phyloP scores from a whole-genome alignment of 2,888 invertebrate genomes.

The Alviniconcha strummeri region DNA sequence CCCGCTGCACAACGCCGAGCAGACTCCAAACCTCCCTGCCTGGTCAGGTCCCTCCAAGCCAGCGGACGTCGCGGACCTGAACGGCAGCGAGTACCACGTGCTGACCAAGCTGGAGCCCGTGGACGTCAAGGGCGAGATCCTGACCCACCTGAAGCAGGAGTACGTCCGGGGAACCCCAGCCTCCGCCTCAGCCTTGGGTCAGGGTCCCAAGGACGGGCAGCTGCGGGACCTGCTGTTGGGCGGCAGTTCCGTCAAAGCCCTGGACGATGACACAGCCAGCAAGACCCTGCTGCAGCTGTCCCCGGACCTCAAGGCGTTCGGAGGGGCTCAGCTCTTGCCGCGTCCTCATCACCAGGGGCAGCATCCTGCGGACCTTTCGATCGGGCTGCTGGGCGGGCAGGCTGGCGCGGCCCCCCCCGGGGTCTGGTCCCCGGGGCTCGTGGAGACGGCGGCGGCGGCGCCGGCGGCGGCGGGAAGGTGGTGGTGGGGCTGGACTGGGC shows the following conservation, averaged over 20 bases:
- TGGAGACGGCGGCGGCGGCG: neutral
- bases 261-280: conserved; percentile 3
- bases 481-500: neutral
- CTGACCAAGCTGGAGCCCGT: neutral
- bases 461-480: too few relatives aligned
- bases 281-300: conserved; percentile 1
- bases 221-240: neutral
- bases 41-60: neutral
- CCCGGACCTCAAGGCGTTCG: neutral
- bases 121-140: neutral
- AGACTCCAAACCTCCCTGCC: neutral
- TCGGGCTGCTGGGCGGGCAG: too few relatives aligned
- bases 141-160: neutral
- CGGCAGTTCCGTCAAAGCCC: neutral
- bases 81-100: neutral
- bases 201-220: neutral
- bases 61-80: neutral
- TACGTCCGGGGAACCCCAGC: too few relatives aligned
- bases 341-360: too few relatives aligned
- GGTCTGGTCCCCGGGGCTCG: neutral
- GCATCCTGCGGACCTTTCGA: too few relatives aligned
- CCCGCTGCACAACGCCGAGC: neutral
- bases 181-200: too few relatives aligned
- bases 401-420: neutral
- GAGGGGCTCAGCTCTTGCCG: neutral